These are phyloP conservation scores for Mus caroli DNA, from an alignment of 2,797 vertebrate species.

Conservation along the genomic window DNA sequence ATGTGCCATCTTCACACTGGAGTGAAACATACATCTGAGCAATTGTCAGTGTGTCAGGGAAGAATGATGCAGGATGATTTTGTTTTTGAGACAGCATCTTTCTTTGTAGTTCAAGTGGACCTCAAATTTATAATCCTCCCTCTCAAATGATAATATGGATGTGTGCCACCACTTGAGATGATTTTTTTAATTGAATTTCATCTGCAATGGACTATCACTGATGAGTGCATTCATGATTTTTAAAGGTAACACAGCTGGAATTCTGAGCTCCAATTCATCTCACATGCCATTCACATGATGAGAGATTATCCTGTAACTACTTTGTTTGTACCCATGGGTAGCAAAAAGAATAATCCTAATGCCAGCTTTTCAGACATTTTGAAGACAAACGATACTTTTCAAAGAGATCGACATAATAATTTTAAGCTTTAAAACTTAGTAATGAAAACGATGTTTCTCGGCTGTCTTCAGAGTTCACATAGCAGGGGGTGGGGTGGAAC, in stretches of 20 bases:
- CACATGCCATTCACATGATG: not conserved
- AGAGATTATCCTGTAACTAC: not conserved
- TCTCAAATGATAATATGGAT: not conserved
- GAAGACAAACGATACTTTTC: not conserved
- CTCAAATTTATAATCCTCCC: not conserved
- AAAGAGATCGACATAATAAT: not conserved
- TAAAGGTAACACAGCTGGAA: not conserved
- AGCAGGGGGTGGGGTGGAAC: no score
- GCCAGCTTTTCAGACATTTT: not conserved
- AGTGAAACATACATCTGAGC: not conserved
- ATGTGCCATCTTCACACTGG: not conserved
- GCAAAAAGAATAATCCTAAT: not conserved
- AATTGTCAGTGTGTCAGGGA: not conserved
- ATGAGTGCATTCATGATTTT: not conserved
- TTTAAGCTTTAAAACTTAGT: not conserved
- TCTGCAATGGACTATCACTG: not conserved
- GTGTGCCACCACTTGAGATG: not conserved
- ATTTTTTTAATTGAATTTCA: slow-evolving; percentile 12
- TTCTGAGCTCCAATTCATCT: not conserved
- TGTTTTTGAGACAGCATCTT: not conserved
- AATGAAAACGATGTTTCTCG: not conserved
- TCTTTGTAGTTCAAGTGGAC: not conserved
- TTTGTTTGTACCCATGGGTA: not conserved
- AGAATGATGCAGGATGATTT: not conserved
- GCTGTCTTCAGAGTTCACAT: not conserved